Conservation (phyloP, 1,140 invertebrate genomes). For the Yoshiicerus persimilis region DNA sequence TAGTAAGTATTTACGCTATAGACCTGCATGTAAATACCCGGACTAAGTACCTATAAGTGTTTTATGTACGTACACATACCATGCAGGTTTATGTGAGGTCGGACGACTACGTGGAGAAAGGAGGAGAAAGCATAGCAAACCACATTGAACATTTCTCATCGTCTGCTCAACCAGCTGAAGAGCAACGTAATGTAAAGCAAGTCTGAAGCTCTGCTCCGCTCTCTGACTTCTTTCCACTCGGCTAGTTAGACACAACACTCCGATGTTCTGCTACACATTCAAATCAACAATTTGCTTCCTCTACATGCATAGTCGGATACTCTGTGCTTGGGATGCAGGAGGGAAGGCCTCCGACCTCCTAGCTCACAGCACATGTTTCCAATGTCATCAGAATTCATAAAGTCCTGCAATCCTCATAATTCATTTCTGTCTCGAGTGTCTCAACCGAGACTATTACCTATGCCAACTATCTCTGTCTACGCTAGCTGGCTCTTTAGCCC, state of each 20-base stretch:
- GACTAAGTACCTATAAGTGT: background rate
- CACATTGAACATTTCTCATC: conserved; percentile 19
- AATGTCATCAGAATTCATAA: conserved; percentile 20
- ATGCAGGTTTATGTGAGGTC: background rate
- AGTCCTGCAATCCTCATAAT: background rate
- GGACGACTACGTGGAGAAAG: background rate
- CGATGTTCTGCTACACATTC: background rate
- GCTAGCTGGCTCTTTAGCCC: background rate
- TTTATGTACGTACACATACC: background rate
- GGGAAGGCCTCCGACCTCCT: background rate
- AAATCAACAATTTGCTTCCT: background rate
- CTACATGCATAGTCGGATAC: no score
- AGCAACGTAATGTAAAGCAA: background rate
- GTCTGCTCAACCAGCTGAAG: background rate
- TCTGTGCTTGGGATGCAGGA: no score
- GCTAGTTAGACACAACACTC: background rate
- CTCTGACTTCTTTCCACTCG: background rate
- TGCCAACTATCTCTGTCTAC: background rate
- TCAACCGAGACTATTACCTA: background rate
- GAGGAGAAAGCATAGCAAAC: background rate
- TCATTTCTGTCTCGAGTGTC: background rate
- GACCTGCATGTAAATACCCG: no score
- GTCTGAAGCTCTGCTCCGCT: background rate
- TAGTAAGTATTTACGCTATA: background rate
- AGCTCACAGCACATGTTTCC: background rate